Percentiles rank a stretch among this genome's conserved stretches.
Conservation (phyloP, 2,888 invertebrate genomes). For the Anaspis maculata region DNA sequence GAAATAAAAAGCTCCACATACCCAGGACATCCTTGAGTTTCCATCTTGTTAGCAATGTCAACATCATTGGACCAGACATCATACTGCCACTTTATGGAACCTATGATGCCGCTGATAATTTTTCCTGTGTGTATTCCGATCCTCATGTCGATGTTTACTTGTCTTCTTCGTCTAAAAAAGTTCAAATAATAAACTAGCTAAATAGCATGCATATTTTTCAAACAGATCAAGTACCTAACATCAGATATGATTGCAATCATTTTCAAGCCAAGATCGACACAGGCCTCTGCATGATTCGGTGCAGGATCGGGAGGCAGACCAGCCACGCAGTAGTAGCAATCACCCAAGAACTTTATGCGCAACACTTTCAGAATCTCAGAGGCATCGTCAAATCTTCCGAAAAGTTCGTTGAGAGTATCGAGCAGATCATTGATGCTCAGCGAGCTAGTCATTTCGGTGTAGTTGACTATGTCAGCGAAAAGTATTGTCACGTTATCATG, state of each 20-base stretch:
- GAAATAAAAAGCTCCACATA: constrained; percentile 38
- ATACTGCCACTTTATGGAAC: constrained; percentile 91
- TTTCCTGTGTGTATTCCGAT: constrained; percentile 92
- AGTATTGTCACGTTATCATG: constrained; percentile 84
- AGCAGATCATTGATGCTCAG: constrained; percentile 70
- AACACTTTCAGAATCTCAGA: constrained; percentile 74
- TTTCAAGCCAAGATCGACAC: constrained; percentile 81
- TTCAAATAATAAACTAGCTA: constrained; percentile 3
- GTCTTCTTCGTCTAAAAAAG: constrained; percentile 64
- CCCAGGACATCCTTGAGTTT: constrained; percentile 85
- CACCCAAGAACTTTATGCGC: constrained; percentile 86
- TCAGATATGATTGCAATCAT: constrained; percentile 88
- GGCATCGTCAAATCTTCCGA: constrained; percentile 85
- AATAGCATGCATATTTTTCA: background rate
- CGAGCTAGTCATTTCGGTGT: constrained; percentile 78
- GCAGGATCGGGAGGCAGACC: constrained; percentile 67
- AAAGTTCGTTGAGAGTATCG: constrained; percentile 81
- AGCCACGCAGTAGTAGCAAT: constrained; percentile 89
- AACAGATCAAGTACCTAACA: constrained; percentile 63
- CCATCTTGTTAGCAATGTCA: constrained; percentile 91
- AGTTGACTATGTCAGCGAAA: constrained; percentile 91
- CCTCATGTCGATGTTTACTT: constrained; percentile 87
- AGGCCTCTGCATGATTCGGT: constrained; percentile 78
- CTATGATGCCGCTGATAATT: constrained; percentile 85
- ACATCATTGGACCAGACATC: constrained; percentile 95